A percentile compares a stretch with the other conserved stretches of the same genome.
Conservation (phyloP, 2,888 invertebrate genomes). For the Ichneumoninae sp. region DNA sequence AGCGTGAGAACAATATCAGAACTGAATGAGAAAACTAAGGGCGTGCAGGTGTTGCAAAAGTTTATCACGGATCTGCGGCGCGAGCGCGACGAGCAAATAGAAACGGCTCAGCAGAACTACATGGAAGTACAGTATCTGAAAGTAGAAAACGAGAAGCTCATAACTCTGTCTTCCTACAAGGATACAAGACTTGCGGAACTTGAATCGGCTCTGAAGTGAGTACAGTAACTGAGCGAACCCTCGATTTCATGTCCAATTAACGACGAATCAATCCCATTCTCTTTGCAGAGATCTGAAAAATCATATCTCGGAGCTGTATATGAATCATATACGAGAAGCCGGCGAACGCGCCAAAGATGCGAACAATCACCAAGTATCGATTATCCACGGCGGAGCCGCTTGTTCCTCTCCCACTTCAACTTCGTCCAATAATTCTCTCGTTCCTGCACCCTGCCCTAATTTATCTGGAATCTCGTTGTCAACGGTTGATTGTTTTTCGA, state of each 20-base stretch:
- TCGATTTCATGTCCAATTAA: background rate
- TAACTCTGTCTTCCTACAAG: conserved; percentile 72
- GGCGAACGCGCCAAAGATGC: conserved; percentile 61
- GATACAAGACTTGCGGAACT: conserved; percentile 72
- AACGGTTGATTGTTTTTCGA: conserved; percentile 61
- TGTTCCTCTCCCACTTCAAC: conserved; percentile 75
- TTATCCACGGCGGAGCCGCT: conserved; percentile 68
- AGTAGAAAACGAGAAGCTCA: conserved; percentile 76
- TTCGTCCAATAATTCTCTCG: conserved; percentile 72
- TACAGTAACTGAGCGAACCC: conserved; percentile 14
- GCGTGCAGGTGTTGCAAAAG: conserved; percentile 67
- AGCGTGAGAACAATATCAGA: conserved; percentile 62
- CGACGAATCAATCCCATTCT: background rate
- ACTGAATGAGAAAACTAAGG: conserved; percentile 67
- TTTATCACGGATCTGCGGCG: conserved; percentile 67
- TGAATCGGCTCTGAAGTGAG: conserved; percentile 74
- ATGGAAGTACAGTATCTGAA: conserved; percentile 73
- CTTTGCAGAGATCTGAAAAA: conserved; percentile 73
- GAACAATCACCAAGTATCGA: conserved; percentile 68
- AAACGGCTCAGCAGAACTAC: conserved; percentile 70
- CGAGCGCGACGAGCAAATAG: conserved; percentile 72
- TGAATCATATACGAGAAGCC: conserved; percentile 65
- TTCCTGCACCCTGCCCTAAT: conserved; percentile 69
- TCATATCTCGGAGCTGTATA: conserved; percentile 72
- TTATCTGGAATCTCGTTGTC: conserved; percentile 74